Evolutionary conservation across 2,797 vertebrate species (phyloP).

Genomic region (Natrix natrix): DNA sequence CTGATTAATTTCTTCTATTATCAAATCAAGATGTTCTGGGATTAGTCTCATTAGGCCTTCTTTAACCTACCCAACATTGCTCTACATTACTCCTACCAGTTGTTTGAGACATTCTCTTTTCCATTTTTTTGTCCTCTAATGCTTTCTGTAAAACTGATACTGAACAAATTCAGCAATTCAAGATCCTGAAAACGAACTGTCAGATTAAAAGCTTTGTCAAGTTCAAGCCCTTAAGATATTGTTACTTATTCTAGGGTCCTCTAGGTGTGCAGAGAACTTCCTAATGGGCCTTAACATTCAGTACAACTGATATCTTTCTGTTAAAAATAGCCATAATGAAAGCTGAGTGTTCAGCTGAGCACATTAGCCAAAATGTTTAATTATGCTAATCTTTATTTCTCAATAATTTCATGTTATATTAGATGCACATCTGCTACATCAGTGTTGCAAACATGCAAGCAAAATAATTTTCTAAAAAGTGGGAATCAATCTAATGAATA

Average conservation of each 20-base stretch:
- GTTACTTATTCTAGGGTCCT: not conserved
- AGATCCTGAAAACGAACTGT: not conserved
- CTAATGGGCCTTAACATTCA: not conserved
- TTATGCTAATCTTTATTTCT: not conserved
- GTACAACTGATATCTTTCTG: not conserved
- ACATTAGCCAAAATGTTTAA: not conserved
- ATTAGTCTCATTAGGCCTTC: not conserved
- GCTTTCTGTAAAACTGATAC: not conserved
- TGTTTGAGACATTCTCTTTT: not conserved
- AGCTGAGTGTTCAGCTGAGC: not conserved
- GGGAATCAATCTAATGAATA: not conserved
- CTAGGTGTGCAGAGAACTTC: not conserved
- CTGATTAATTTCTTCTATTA: not conserved
- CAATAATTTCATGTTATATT: not conserved
- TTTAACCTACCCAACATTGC: not conserved
- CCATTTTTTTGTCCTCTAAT: not conserved
- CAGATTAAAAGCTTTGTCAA: not conserved
- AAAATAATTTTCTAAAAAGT: not conserved
- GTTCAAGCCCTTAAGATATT: not conserved
- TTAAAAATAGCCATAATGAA: not conserved
- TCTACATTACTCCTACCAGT: not conserved
- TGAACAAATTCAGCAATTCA: not conserved
- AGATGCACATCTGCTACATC: not conserved
- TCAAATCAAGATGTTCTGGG: not conserved
- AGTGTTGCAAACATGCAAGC: not conserved